These are phyloP conservation scores for Mus pahari DNA, from an alignment of 2,113 vertebrate genomes.

Conservation along the genomic window DNA sequence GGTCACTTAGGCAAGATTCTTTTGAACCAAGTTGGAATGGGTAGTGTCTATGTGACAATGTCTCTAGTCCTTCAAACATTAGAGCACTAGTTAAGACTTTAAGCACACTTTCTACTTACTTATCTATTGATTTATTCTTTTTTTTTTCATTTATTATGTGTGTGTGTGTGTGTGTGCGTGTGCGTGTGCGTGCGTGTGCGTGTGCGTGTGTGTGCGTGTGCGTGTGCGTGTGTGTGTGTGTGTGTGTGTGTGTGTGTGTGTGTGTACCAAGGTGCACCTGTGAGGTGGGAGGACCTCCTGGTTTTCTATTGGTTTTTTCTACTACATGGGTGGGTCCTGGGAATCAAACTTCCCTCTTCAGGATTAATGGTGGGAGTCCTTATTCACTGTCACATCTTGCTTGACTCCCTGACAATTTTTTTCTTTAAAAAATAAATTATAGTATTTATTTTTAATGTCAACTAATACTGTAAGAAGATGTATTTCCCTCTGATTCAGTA, in stretches of 20 bases:
- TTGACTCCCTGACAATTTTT: background rate
- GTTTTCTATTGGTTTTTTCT: too few species aligned
- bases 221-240: background rate
- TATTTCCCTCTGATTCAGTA: background rate
- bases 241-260: background rate
- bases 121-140: background rate
- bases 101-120: background rate
- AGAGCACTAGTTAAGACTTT: background rate
- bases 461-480: background rate
- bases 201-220: background rate
- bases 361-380: background rate
- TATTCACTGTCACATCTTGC: background rate
- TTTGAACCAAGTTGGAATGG: background rate
- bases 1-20: conserved; percentile 20
- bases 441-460: conserved; percentile 2
- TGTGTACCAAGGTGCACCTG: background rate
- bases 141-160: background rate
- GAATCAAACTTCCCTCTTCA: background rate
- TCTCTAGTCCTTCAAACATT: background rate
- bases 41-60: conserved; percentile 37
- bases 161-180: background rate
- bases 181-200: background rate
- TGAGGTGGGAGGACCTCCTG: background rate
- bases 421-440: conserved; percentile 8
- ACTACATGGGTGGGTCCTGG: background rate